Evolutionary conservation across 1,140 invertebrate species (phyloP).

Genomic region (Trigoniulus corallinus): DNA sequence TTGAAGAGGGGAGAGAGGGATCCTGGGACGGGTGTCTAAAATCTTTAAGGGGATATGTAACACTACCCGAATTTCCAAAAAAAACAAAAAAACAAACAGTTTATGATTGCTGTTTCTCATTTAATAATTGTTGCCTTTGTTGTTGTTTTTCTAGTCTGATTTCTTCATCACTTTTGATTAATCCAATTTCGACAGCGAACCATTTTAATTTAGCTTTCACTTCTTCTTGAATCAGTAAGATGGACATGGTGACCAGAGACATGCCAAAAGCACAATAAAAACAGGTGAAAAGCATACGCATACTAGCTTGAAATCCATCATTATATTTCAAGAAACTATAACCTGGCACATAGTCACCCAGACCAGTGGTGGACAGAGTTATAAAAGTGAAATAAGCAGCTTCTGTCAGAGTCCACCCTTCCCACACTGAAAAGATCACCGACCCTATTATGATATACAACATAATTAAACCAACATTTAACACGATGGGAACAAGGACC

Average conservation of each 20-base stretch:
- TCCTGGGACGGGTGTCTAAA: too few relatives aligned
- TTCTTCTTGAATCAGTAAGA: constrained; percentile 35
- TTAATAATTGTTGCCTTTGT: too few relatives aligned
- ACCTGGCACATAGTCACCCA: constrained; percentile 32
- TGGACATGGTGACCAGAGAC: constrained; percentile 40
- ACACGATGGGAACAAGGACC: constrained; percentile 16
- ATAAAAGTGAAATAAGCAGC: constrained; percentile 33
- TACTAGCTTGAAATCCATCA: constrained; percentile 3
- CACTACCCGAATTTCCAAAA: too few relatives aligned
- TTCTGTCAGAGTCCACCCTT: constrained; percentile 26
- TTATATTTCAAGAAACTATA: constrained; percentile 10
- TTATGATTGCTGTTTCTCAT: too few relatives aligned
- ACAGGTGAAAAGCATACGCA: constrained; percentile 32
- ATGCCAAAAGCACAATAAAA: constrained; percentile 37
- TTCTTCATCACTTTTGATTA: constrained; percentile 20
- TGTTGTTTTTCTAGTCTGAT: constrained; percentile 10
- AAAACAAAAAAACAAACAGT: too few relatives aligned
- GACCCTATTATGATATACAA: constrained; percentile 29
- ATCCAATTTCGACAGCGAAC: constrained; percentile 29
- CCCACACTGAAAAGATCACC: constrained; percentile 14
- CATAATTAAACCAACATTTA: constrained; percentile 27
- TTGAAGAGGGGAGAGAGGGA: too few relatives aligned
- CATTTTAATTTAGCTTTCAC: constrained; percentile 28
- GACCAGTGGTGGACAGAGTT: constrained; percentile 32
- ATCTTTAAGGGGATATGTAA: too few relatives aligned